A percentile compares a stretch with the other conserved stretches of the same genome.
These are phyloP conservation scores for Hemitrygon akajei DNA, from an alignment of 2,797 vertebrate genomes.

Conservation along the genomic window DNA sequence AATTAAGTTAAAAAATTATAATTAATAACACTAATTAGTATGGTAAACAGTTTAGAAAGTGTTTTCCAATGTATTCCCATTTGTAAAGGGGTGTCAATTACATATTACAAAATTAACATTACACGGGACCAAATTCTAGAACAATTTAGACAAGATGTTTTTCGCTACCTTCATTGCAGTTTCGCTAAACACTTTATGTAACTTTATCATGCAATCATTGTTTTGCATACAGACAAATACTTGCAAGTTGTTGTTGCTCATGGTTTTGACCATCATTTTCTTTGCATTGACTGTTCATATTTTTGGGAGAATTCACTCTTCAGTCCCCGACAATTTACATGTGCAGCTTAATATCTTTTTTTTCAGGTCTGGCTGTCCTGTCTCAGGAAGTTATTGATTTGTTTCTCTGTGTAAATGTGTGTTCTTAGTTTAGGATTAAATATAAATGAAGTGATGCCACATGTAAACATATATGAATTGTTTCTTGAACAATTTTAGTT, in stretches of 20 bases:
- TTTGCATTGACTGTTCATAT: background rate
- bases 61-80: too few species aligned
- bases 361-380: slow-evolving; percentile 2
- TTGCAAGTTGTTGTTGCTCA: background rate
- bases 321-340: too few species aligned
- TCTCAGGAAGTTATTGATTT: background rate
- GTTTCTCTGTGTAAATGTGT: too few species aligned
- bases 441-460: background rate
- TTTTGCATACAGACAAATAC: background rate
- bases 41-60: too few species aligned
- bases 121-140: too few species aligned
- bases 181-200: background rate
- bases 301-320: background rate
- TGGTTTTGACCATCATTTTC: background rate
- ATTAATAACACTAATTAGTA: too few species aligned
- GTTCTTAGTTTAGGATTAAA: background rate
- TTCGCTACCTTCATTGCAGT: background rate
- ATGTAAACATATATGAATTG: too few species aligned
- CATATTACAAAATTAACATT: too few species aligned
- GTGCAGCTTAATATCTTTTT: background rate
- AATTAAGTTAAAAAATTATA: background rate
- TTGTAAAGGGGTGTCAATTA: too few species aligned
- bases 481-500: background rate
- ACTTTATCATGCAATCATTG: background rate
- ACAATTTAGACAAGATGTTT: background rate